phyloP scores from a whole-genome alignment of 2,797 vertebrate species.

The Betta splendens region DNA sequence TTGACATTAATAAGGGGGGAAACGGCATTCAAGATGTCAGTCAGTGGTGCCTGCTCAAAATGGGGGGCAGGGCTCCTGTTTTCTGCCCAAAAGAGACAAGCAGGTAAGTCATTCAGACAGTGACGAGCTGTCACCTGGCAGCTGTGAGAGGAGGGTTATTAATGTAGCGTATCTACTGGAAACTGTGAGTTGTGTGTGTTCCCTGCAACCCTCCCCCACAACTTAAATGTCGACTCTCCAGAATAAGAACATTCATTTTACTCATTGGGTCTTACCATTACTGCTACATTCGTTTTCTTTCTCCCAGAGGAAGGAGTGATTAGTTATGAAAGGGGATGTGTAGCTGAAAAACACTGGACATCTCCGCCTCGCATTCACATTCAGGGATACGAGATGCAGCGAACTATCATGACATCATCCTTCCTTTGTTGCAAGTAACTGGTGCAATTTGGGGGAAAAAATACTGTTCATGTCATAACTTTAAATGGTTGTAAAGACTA shows the following conservation, averaged over 20 bases:
- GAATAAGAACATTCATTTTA: constrained; percentile 79
- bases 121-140: constrained; percentile 82
- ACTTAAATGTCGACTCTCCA: constrained; percentile 70
- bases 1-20: constrained; percentile 83
- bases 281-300: constrained; percentile 69
- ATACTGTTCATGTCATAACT: constrained; percentile 14
- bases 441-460: constrained; percentile 27
- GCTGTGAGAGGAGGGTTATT: constrained; percentile 71
- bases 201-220: constrained; percentile 44
- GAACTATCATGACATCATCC: constrained; percentile 67
- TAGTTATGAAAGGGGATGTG: constrained; percentile 60
- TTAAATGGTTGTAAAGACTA: constrained; percentile 14
- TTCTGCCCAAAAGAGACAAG: constrained; percentile 77
- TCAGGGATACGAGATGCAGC: constrained; percentile 47
- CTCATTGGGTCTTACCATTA: constrained; percentile 65
- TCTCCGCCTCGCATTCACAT: constrained; percentile 48
- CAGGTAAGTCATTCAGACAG: constrained; percentile 83
- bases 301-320: constrained; percentile 61
- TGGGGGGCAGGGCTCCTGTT: constrained; percentile 69
- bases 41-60: constrained; percentile 75
- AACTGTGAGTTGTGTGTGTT: constrained; percentile 76
- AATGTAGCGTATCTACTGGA: constrained; percentile 80
- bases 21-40: constrained; percentile 80
- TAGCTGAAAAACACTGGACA: constrained; percentile 68
- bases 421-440: constrained; percentile 63